Base-by-base conservation (phyloP, 2,797 vertebrate species). In the Acipenser transmontanus region DNA sequence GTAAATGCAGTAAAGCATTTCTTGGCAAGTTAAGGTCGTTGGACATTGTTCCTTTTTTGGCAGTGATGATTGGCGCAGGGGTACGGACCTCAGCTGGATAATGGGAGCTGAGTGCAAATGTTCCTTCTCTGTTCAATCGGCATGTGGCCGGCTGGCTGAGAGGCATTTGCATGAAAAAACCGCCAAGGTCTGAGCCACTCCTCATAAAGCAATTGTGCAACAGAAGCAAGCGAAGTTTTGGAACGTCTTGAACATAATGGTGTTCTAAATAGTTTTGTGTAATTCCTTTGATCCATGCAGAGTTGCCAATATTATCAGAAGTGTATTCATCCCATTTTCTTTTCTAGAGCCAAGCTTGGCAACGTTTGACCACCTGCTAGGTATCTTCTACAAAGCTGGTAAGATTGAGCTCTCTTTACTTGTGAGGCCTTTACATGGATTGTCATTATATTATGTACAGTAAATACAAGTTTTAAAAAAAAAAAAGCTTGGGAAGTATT, bases 51-150 rank as follows among this genome's bases (percentile, higher is more conserved):
- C 50, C 7, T 51, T 50, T 49, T n/a, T 54, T 69, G 78, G 85
- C 83, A 6, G 10, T 87, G 88, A 89, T 89, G 88, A 91, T 78
- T 67, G 0, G 89, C 88, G 89, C 89, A 93, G 90, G 91, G 92
- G 86, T 89, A 91, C 89, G 80, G 88, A 94, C 92, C 89, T 94
- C 93, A 92, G 93, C 93, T 89, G n/a, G 66, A 74, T 85, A 34
- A 90, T 92, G 92, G 92, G 85, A 85, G 90, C 86, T 91, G 91
- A 92, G 79, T 89, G 88, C 82, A 82, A 68, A 68, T 71, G 72
- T 62, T 12, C 14, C 56, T 68, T 68, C 66, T 65, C 70, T 61
- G 82, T 50, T 75, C 63, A 69, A 73, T 66, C 20, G 73, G 72
- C 77, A 59, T 79, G 79, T 81, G 78, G 77, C 72, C 67, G 12